A percentile compares a stretch with the other conserved stretches of the same genome.
These are phyloP conservation scores for Gobio occitaniae DNA, from an alignment of 2,797 vertebrate genomes.

Conservation along the genomic window DNA sequence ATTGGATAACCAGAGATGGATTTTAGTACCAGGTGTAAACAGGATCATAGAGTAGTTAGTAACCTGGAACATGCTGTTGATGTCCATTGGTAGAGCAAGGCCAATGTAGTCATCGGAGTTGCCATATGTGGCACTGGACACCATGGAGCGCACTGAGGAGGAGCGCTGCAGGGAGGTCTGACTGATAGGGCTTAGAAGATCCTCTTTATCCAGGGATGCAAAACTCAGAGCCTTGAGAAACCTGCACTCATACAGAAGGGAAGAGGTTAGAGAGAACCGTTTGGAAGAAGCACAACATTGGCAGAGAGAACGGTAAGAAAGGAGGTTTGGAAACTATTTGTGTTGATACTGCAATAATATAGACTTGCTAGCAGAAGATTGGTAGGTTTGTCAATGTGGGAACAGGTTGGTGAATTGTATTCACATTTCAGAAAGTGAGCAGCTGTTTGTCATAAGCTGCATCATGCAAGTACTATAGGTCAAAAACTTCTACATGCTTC, in stretches of 20 bases:
- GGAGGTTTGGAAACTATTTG: neutral
- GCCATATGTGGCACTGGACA: constrained; percentile 91
- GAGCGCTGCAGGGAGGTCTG: constrained; percentile 95
- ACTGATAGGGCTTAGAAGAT: constrained; percentile 96
- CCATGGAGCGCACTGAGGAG: constrained; percentile 97
- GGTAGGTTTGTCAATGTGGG: constrained; percentile 2
- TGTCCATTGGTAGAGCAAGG: constrained; percentile 93
- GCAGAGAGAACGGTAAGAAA: constrained; percentile 58
- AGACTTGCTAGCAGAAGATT: constrained; percentile 23
- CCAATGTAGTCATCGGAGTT: constrained; percentile 95
- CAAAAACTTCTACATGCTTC: constrained; percentile 37
- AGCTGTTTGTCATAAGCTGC: constrained; percentile 51
- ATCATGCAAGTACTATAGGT: constrained; percentile 24
- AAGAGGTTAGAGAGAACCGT: neutral
- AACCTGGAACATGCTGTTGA: constrained; percentile 96
- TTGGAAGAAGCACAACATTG: constrained; percentile 59
- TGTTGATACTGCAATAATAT: neutral
- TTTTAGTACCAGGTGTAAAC: neutral
- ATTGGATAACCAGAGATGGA: neutral
- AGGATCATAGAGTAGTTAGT: constrained; percentile 14
- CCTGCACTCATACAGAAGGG: constrained; percentile 77
- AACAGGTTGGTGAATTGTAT: neutral
- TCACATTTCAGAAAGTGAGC: neutral
- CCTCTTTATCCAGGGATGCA: constrained; percentile 97
- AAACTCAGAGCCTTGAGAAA: constrained; percentile 99